Base-by-base conservation (phyloP, 2,113 vertebrate species). In the Siniperca knerii region DNA sequence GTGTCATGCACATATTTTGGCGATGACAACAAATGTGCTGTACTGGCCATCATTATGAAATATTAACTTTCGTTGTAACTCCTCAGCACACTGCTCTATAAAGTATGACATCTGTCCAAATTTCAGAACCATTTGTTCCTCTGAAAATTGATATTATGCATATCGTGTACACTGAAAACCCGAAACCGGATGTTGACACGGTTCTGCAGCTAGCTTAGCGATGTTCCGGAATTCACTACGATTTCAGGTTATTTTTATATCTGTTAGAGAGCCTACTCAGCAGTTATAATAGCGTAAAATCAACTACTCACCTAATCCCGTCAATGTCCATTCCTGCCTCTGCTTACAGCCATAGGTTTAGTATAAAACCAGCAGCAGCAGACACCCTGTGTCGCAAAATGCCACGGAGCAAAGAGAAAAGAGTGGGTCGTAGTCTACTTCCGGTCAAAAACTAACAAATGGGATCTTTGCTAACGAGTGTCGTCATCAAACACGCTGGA, bases 351-450 rank as follows among this genome's bases (percentile, higher is more conserved):
- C 10, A 33, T 0, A 11, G 20, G 20, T 69, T 70, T 35, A 9
- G 23, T 13, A 1, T 3, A 2, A 57, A 71, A 16, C 23, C 71
- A 44, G 23, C 83, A 3, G 21, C 76, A 0, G 69, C 57, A 4
- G 46, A 5, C 16, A 42, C 76, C 50, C 65, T 68, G 58, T 71
- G 82, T 44, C 35, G 18, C 72, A 52, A 75, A 90, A 89, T 93
- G 95, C 95, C 95, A 96, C 95, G 95, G 95, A 91, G 92, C 91
- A 91, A 69, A 89, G 70, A 86, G 81, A 87, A 67, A 78, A 84
- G 90, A 93, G 85, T 88, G 82, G 81, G 62, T 77, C 52, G 37
- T 1, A 37, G 33, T 58, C 61, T 52, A 80, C 84, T 94, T 95
- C 95, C 94, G 94, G 82, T 87, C 67, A 18, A 12, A 21, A 71